Evolutionary conservation across 2,888 invertebrate species (phyloP).

Genomic region (Volucella zonaria): DNA sequence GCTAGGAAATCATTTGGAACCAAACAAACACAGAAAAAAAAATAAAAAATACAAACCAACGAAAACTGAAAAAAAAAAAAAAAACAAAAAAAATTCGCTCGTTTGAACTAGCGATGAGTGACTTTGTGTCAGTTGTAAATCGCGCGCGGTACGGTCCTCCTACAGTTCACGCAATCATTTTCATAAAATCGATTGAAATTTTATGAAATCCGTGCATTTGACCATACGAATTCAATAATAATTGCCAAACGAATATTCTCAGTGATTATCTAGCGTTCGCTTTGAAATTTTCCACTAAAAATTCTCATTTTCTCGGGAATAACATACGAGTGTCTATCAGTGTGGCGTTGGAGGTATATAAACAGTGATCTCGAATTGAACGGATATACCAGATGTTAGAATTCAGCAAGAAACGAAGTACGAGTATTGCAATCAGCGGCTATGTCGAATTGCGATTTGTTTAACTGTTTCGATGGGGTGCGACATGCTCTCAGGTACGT

Average conservation of each 20-base stretch:
- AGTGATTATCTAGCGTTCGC: too few species aligned
- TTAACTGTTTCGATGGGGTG: constrained; percentile 69
- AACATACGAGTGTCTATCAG: too few species aligned
- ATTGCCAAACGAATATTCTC: too few species aligned
- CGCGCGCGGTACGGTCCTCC: constrained; percentile 51
- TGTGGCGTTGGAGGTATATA: not conserved
- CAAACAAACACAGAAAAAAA: constrained; percentile 1
- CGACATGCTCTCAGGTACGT: constrained; percentile 64
- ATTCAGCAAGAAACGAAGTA: constrained; percentile 1
- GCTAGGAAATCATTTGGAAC: not conserved
- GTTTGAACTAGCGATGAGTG: not conserved
- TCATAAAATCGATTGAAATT: too few species aligned
- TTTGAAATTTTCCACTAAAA: too few species aligned
- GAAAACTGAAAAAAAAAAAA: constrained; percentile 14
- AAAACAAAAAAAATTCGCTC: constrained; percentile 34
- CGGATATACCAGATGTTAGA: constrained; percentile 42
- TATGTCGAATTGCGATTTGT: constrained; percentile 68
- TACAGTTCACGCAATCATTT: constrained; percentile 15
- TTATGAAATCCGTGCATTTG: too few species aligned
- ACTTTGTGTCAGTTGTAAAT: constrained; percentile 57
- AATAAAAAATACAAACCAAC: constrained; percentile 3
- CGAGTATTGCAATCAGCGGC: constrained; percentile 31
- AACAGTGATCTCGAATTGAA: constrained; percentile 29
- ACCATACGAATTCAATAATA: too few species aligned
- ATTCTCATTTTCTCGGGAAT: too few species aligned